Percentiles rank a stretch among this genome's conserved stretches.
phyloP scores from a whole-genome alignment of 2,113 vertebrate species.

The pig (Sus scrofa) region DNA sequence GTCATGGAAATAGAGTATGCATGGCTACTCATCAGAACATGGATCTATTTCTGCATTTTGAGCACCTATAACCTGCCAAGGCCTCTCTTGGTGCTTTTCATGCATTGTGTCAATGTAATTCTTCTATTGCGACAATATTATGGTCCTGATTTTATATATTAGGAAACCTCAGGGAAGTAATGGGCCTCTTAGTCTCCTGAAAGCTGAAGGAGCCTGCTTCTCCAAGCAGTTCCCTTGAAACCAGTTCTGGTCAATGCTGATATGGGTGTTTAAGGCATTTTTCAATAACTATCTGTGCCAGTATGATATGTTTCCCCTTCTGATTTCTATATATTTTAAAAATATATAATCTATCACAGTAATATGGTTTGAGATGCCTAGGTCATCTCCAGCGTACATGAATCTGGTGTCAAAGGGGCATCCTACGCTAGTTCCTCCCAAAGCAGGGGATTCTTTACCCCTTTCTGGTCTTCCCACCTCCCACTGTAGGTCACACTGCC shows the following conservation, averaged over 20 bases:
- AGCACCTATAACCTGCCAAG: not conserved
- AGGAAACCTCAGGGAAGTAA: not conserved
- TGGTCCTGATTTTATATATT: not conserved
- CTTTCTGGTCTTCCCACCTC: not conserved
- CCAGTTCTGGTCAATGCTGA: not conserved
- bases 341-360: not conserved
- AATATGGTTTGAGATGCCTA: not conserved
- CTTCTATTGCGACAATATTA: not conserved
- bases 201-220: not conserved
- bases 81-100: not conserved
- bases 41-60: not conserved
- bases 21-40: not conserved
- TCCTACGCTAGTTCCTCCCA: not conserved
- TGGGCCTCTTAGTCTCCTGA: not conserved
- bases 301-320: not conserved
- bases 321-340: not conserved
- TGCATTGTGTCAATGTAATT: not conserved
- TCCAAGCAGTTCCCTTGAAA: not conserved
- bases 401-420: not conserved
- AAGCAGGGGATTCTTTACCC: not conserved
- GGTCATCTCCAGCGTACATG: not conserved
- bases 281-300: not conserved
- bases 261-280: not conserved
- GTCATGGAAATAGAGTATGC: not conserved
- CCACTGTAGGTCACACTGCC: not conserved